Base-by-base conservation (phyloP, 1,140 invertebrate species). In the Delia radicum region DNA sequence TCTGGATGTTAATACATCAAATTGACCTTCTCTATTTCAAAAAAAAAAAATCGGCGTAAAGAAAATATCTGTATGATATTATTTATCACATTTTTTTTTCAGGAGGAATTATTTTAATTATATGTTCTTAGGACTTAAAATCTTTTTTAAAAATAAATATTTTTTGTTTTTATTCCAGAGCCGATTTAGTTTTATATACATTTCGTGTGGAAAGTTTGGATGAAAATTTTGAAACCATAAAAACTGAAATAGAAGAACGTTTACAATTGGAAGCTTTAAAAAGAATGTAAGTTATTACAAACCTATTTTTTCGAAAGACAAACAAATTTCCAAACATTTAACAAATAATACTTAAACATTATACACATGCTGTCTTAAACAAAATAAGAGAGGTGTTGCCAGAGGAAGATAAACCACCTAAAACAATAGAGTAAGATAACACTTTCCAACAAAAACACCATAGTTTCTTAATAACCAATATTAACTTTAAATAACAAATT, bases 201-300 rank as follows among this genome's bases (percentile, higher is more conserved):
- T 86, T 93, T 76, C 87, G 92, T 10, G 89, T 93, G 78, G 88
- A 89, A 75, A 89, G 89, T 79, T 85, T 93, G 18, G 87, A 87
- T 0, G 85, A 87, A n/a, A 87, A 89, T 12, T 92, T 91, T 82
- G 82, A 87, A 31, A 81, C 88, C 18, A 88, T 90, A 73, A 86
- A 91, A 33, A 81, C 87, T 31, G 86, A 89, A 24, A 85, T 85
- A 75, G 88, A 92, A 13, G 85, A 90, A 67, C 86, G 88, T 55
- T 88, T 89, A 77, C 87, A 91, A 78, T 81, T 85, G 26, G 89
- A 91, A 85, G 82, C 88, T 87, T 89, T 90, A 85, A 81, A 79
- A 63, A 79, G 61, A 28, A 26, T 31, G 74, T 76, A 61, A 75
- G 75, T 71, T 15, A 33, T 33, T 33, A 5, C 31, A 33, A 5